Percentiles rank a stretch among this genome's conserved stretches.
These are phyloP conservation scores for Ceratitis capitata DNA, from an alignment of 1,140 invertebrate species.

Conservation along the genomic window DNA sequence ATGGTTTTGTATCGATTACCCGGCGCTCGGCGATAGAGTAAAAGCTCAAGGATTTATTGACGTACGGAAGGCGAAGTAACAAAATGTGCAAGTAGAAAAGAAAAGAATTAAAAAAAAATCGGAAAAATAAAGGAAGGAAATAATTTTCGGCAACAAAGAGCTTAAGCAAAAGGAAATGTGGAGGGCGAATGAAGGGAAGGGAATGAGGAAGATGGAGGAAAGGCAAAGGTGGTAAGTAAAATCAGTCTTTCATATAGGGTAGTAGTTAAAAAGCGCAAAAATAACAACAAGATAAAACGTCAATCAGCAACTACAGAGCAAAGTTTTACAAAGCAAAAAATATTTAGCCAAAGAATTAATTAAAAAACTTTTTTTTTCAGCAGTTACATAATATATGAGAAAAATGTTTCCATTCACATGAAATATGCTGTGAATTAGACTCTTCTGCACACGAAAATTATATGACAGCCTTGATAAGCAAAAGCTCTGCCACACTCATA, in stretches of 20 bases:
- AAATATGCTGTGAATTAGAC: background rate
- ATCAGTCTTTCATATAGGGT: background rate
- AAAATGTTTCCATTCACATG: background rate
- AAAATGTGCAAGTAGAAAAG: background rate
- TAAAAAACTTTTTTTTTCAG: conserved; percentile 61
- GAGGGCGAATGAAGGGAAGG: too few species aligned
- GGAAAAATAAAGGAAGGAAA: background rate
- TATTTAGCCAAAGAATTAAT: conserved; percentile 53
- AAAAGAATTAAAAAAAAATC: background rate
- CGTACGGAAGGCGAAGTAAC: background rate
- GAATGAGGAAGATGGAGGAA: background rate
- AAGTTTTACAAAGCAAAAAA: background rate
- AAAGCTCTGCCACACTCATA: background rate
- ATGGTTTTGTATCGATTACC: conserved; percentile 29
- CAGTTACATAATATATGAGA: conserved; percentile 39
- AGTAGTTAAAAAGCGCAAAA: background rate
- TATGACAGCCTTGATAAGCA: background rate
- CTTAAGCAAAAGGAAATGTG: background rate
- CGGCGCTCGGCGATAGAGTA: background rate
- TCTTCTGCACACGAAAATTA: background rate
- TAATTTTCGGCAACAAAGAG: background rate
- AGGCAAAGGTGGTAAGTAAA: background rate
- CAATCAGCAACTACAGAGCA: conserved; percentile 1
- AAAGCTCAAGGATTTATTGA: background rate
- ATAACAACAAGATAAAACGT: background rate